These are phyloP conservation scores for Oreochromis aureus DNA, from an alignment of 2,113 vertebrate species.

Conservation along the genomic window DNA sequence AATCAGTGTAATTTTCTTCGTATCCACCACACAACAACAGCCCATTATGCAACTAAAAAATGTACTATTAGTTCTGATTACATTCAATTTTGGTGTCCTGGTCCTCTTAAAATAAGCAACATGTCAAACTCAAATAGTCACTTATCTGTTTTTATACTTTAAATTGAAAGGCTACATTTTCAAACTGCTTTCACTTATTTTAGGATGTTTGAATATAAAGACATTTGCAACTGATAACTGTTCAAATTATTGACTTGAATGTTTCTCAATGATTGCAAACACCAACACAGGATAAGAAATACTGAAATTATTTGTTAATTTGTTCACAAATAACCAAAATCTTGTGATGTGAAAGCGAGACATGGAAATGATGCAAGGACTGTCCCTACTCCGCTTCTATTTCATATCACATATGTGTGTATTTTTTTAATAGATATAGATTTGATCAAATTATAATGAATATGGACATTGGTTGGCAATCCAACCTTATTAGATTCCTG, in stretches of 20 bases:
- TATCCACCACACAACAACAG: background rate
- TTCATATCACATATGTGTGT: background rate
- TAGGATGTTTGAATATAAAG: accelerated
- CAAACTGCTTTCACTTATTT: background rate
- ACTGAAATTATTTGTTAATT: background rate
- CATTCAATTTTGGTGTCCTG: background rate
- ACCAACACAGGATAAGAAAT: background rate
- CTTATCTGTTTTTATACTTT: background rate
- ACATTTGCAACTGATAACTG: background rate
- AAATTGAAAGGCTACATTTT: background rate
- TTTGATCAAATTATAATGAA: background rate
- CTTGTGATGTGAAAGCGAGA: background rate
- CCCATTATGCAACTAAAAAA: background rate
- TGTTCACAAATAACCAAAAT: background rate
- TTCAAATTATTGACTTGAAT: background rate
- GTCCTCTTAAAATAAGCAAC: background rate
- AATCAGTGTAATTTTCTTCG: background rate
- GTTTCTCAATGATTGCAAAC: background rate
- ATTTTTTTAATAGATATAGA: background rate
- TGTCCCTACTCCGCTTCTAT: no score
- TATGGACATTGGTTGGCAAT: background rate
- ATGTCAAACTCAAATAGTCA: background rate
- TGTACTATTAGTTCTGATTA: background rate
- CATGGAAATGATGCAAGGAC: background rate
- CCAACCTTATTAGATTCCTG: no score